phyloP scores from a whole-genome alignment of 2,113 vertebrate genomes.

The Ophthalmolycus amberensis region DNA sequence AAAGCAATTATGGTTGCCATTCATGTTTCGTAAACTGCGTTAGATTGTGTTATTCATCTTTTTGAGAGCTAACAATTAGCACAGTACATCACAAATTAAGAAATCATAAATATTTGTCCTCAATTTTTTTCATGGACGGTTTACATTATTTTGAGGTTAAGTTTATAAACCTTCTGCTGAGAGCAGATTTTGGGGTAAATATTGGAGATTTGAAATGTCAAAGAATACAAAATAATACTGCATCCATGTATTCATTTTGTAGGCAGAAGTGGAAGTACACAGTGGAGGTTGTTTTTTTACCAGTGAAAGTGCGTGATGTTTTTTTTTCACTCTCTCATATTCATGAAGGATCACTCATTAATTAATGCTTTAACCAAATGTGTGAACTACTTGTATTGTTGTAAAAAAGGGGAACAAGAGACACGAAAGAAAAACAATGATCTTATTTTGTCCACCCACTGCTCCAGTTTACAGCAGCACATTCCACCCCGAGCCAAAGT shows the following conservation, averaged over 20 bases:
- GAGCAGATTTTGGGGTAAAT: constrained; percentile 15
- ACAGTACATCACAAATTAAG: constrained; percentile 18
- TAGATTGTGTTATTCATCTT: constrained; percentile 39
- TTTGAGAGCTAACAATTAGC: constrained; percentile 41
- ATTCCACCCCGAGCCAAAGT: constrained; percentile 40
- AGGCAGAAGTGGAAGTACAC: constrained; percentile 5
- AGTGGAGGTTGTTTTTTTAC: constrained; percentile 28
- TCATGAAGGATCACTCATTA: constrained; percentile 48
- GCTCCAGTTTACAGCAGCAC: constrained; percentile 50
- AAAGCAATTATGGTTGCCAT: constrained; percentile 31
- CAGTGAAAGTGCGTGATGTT: constrained; percentile 22
- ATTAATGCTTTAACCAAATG: constrained; percentile 24
- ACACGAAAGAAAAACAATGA: constrained; percentile 31
- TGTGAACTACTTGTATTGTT: constrained; percentile 23
- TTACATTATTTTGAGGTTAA: constrained; percentile 19
- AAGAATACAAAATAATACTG: background rate
- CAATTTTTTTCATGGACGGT: constrained; percentile 6
- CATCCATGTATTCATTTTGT: constrained; percentile 13
- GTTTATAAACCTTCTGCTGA: background rate
- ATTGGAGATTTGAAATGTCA: constrained; percentile 40
- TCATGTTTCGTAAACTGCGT: constrained; percentile 59
- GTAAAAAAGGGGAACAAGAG: constrained; percentile 3
- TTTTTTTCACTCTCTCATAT: constrained; percentile 16
- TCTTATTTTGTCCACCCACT: constrained; percentile 23
- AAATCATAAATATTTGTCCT: constrained; percentile 37